Conservation (phyloP, 2,888 invertebrate genomes). For the Amitus sp. region DNA sequence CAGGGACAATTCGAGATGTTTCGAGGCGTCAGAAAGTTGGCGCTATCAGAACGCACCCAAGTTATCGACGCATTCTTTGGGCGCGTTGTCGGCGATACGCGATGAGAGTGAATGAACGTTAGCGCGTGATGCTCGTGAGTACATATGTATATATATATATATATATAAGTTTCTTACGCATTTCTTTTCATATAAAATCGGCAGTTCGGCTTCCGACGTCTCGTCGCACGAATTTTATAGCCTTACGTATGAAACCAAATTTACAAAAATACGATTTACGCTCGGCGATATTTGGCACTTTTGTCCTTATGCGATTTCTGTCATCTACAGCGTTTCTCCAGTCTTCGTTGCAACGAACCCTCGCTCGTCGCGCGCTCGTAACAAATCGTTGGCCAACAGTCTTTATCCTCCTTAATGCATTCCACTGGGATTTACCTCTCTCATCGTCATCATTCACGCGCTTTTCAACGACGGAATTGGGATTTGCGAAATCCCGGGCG, state of each 20-base stretch:
- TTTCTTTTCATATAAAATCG: constrained; percentile 60
- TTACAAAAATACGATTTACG: constrained; percentile 65
- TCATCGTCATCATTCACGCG: background rate
- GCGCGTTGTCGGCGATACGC: too few species aligned
- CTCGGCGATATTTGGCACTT: constrained; percentile 63
- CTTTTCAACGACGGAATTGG: constrained; percentile 33
- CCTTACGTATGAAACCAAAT: constrained; percentile 65
- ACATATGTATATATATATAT: too few species aligned
- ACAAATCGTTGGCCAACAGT: constrained; percentile 14
- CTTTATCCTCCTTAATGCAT: constrained; percentile 16
- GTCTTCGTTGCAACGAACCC: constrained; percentile 2
- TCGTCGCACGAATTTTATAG: constrained; percentile 56
- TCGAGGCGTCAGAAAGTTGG: too few species aligned
- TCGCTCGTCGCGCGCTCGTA: background rate
- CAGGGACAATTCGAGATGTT: too few species aligned
- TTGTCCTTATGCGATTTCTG: constrained; percentile 45
- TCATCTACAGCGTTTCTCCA: constrained; percentile 14
- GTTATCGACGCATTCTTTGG: too few species aligned
- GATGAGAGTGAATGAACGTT: constrained; percentile 29
- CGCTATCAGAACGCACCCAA: too few species aligned
- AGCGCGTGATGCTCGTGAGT: constrained; percentile 4
- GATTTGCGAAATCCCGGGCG: constrained; percentile 6
- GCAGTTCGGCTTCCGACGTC: constrained; percentile 61
- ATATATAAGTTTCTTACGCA: constrained; percentile 32
- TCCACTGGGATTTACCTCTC: constrained; percentile 11